Base-by-base conservation (phyloP, 1,140 invertebrate species). In the Lepidurus couesii region DNA sequence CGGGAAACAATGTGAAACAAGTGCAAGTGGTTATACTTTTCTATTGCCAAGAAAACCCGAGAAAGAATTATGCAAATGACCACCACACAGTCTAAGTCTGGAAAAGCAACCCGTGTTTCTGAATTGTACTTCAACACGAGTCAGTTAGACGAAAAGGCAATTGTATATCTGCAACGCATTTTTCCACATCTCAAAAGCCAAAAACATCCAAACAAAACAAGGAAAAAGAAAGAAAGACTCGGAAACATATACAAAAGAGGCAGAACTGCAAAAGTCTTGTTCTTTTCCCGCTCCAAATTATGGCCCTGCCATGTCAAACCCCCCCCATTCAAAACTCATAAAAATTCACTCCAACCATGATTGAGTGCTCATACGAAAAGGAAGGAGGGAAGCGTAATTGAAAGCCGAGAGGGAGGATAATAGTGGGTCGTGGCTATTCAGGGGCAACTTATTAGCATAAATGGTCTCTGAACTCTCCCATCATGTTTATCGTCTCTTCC, bases 281-380 rank as follows among this genome's bases (percentile, higher is more conserved):
- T 65, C 53, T 16, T 65, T 65, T 65, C 53, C 53, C 53, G 53
- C 13, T 65, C 53, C 53, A 65, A 65, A 65, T 65, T 65, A 65
- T 65, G 53, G 53, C 53, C 34, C 53, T 65, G 53, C 53, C 53
- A 65, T 65, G 53, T 65, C 21, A 65, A 65, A 65, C 16, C 53
- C 53, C 53, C 53, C 21, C 53, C 53, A 65, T 65, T 65, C 53
- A 65, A 65, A 65, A 16, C 53, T 65, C 53, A 21, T 65, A 65
- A 65, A 65, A 65, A 65, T 65, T 65, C 53, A 65, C 53, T 65
- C 53, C 53, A 65, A 65, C 53, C 53, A 65, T 65, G 53, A 65
- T 65, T 65, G 53, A 65, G 53, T 65, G 53, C 53, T 65, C 53
- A 65, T 65, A 65, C 21, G 53, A 65, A 65, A 34, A 65, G 53